Base-by-base conservation (phyloP, 2,888 invertebrate species). In the Drosophila helvetica region DNA sequence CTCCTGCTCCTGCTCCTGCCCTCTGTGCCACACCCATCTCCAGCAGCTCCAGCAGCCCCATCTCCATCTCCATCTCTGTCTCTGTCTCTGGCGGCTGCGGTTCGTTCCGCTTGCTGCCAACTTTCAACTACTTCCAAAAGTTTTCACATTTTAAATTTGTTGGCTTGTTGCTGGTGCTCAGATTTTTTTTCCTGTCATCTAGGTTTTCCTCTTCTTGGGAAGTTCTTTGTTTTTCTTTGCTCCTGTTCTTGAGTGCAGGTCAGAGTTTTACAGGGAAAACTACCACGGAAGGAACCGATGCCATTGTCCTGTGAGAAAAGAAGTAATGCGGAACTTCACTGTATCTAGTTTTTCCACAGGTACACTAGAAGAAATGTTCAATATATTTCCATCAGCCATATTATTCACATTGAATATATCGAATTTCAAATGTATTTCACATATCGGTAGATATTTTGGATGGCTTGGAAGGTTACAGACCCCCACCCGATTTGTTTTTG, bases 71-170 rank as follows among this genome's bases (percentile, higher is more conserved):
- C 43, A 19, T 45, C n/a, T 38, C 38, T 38, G 15, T 38, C 46
- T 53, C 47, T 57, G 57, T 55, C 71, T 71, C 67, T 68, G 77
- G 56, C 74, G 66, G 66, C 83, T 83, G 82, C 83, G 88, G 88
- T 88, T 83, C 74, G 58, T 81, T 81, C 38, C 76, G 56, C 57
- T 30, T 55, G 65, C 46, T 70, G 71, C 72, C 67, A 65, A 69
- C 72, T 85, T 61, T 59, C 63, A 77, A 65, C 73, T 78, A 68
- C 69, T 66, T 68, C 25, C 75, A 82, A 80, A 80, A 84, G 75
- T 84, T 82, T 84, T 80, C 74, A 84, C 83, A 86, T 88, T 84
- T 84, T 86, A 75, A 86, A 88, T 80, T 78, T 75, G 83, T 82
- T 78, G 67, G 67, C 64, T 79, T 74, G 66, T 69, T 65, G 69